Evolutionary conservation across 2,113 vertebrate genomes (phyloP).

Genomic region (Calyptomena viridis): DNA sequence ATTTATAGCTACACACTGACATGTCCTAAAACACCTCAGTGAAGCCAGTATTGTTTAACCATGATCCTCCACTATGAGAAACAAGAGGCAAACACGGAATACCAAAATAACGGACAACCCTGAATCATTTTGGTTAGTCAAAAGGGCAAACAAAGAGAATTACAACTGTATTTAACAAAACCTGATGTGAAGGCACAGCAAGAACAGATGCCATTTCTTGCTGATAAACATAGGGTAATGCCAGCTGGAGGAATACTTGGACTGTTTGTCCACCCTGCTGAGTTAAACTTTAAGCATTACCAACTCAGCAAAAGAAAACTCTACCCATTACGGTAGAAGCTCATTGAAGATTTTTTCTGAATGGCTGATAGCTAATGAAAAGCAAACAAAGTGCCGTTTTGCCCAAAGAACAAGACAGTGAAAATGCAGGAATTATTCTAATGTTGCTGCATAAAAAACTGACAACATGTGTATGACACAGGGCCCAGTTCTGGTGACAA

Average conservation of each 20-base stretch:
- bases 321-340: background rate
- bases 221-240: conserved; percentile 31
- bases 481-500: background rate
- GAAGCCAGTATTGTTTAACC: background rate
- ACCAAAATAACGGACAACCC: background rate
- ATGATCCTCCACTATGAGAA: background rate
- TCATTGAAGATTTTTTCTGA: conserved; percentile 17
- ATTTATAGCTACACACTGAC: background rate
- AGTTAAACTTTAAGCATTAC: background rate
- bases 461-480: background rate
- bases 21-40: background rate
- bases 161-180: conserved; percentile 13
- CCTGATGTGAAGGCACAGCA: background rate
- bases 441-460: background rate
- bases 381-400: background rate
- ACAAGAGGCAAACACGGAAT: background rate
- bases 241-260: background rate
- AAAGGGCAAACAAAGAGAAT: background rate
- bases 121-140: background rate
- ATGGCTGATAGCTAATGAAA: background rate
- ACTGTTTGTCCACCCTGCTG: background rate
- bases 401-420: background rate
- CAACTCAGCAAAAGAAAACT: background rate
- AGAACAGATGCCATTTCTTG: conserved; percentile 21
- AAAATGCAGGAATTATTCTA: background rate